Conservation (phyloP, 2,797 vertebrate genomes). For the Falco cherrug region DNA sequence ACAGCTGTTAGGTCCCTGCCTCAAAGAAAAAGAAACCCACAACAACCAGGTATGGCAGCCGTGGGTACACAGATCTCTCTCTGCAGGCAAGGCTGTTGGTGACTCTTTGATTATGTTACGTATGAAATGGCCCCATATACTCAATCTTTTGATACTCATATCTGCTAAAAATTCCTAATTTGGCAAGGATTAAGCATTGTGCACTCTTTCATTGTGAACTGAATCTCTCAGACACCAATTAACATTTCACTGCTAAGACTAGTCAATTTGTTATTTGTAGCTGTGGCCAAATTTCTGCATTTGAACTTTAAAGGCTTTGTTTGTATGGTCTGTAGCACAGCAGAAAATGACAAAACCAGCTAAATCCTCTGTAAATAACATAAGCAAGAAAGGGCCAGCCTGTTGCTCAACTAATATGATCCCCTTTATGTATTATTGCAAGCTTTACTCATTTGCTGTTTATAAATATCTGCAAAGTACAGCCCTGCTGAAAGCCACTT, state of each 20-base stretch:
- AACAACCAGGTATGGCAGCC: not conserved
- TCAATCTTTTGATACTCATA: not conserved
- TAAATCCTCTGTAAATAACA: conserved; percentile 63
- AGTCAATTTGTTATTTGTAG: conserved; percentile 62
- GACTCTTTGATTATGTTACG: not conserved
- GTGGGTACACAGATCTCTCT: not conserved
- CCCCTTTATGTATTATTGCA: conserved; percentile 20
- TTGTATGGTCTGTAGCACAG: conserved; percentile 61
- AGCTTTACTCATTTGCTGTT: conserved; percentile 25
- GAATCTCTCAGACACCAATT: conserved; percentile 62
- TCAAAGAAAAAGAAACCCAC: not conserved
- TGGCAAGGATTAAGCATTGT: conserved; percentile 28
- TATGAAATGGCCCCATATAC: not conserved
- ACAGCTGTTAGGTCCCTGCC: not conserved
- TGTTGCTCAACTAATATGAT: conserved; percentile 40
- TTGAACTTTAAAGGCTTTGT: conserved; percentile 75
- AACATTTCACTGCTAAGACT: conserved; percentile 50
- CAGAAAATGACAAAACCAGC: conserved; percentile 57
- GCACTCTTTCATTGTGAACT: conserved; percentile 21
- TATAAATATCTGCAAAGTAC: not conserved
- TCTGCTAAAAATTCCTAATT: conserved; percentile 11
- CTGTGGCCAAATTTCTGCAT: conserved; percentile 61
- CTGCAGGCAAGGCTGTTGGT: not conserved
- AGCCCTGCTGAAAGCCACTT: not conserved
- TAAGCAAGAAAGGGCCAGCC: conserved; percentile 6